Evolutionary conservation across 2,797 vertebrate genomes (phyloP).

Genomic region (Pipistrellus kuhlii): DNA sequence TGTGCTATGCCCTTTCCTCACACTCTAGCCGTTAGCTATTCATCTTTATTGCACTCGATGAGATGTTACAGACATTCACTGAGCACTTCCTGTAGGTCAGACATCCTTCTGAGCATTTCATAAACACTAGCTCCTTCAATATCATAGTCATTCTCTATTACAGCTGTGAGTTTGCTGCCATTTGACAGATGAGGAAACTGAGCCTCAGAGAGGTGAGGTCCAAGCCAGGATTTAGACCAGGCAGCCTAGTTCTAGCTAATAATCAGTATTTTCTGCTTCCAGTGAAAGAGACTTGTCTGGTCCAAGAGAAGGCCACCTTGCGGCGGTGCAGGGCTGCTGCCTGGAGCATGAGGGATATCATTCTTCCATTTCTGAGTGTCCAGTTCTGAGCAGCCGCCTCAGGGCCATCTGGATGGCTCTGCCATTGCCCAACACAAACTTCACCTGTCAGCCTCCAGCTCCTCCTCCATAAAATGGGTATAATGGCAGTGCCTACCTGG

Average conservation of each 20-base stretch:
- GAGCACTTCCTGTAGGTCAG: not conserved
- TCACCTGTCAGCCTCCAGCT: not conserved
- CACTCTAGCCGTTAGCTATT: accelerated
- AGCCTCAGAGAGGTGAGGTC: not conserved
- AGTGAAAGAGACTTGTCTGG: not conserved
- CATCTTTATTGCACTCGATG: not conserved
- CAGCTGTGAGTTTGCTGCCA: not conserved
- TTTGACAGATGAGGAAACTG: not conserved
- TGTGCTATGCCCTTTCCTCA: too few relatives aligned
- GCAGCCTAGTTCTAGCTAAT: not conserved
- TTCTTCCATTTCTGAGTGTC: not conserved
- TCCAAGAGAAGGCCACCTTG: not conserved
- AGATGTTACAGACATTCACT: not conserved
- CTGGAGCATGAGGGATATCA: not conserved
- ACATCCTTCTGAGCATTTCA: not conserved
- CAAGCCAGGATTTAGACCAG: not conserved
- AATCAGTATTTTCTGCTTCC: not conserved
- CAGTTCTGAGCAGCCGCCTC: not conserved
- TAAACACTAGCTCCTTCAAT: not conserved
- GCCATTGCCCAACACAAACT: not conserved
- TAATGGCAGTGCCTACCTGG: not conserved
- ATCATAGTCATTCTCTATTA: accelerated
- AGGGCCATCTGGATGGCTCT: not conserved
- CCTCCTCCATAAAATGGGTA: not conserved
- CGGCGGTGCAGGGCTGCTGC: not conserved